A percentile compares a stretch with the other conserved stretches of the same genome.
Evolutionary conservation across 2,888 invertebrate genomes (phyloP).

Genomic region (Tetranychus piercei): DNA sequence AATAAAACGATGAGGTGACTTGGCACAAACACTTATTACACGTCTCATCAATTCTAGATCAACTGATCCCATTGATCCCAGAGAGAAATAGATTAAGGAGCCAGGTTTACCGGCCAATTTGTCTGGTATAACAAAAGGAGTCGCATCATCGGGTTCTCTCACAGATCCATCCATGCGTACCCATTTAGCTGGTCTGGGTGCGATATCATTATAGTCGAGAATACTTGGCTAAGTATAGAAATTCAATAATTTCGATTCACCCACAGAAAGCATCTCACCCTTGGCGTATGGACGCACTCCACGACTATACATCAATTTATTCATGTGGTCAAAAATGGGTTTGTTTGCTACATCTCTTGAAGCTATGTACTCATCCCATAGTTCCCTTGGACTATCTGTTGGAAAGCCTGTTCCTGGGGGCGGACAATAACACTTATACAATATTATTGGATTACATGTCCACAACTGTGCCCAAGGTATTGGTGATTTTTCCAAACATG

Average conservation of each 20-base stretch:
- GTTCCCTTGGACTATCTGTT: neutral
- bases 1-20: conserved; percentile 9
- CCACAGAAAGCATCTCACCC: neutral
- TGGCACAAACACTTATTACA: neutral
- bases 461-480: neutral
- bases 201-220: conserved; percentile 10
- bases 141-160: neutral
- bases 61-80: conserved; percentile 8
- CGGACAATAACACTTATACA: neutral
- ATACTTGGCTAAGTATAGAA: neutral
- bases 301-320: neutral
- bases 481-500: neutral
- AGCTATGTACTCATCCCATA: neutral
- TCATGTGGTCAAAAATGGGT: neutral
- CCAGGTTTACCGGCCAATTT: neutral
- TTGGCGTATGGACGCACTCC: neutral
- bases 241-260: neutral
- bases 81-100: neutral
- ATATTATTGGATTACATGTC: neutral
- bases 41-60: neutral
- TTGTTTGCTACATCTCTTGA: neutral
- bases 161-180: neutral
- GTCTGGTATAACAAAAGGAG: neutral
- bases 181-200: neutral
- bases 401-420: neutral